Percentiles rank a stretch among this genome's conserved stretches.
Evolutionary conservation across 2,797 vertebrate species (phyloP).

Genomic region (Acropternis orthonyx): DNA sequence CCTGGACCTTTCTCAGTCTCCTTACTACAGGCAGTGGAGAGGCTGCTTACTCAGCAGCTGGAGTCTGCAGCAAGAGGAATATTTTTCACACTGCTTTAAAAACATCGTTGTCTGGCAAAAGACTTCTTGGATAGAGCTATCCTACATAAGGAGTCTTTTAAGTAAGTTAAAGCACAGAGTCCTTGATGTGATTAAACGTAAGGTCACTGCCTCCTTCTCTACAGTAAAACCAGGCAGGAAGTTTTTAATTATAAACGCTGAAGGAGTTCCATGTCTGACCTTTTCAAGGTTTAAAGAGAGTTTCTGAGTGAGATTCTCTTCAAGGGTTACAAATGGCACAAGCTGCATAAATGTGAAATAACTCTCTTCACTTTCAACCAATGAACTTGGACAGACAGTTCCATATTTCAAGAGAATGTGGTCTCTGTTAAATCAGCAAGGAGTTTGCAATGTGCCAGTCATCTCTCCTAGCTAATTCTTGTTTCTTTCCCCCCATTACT

Average conservation of each 20-base stretch:
- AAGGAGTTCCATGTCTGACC: not conserved
- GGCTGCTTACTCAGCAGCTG: conserved; percentile 65
- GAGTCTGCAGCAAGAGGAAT: not conserved
- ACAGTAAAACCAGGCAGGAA: conserved; percentile 37
- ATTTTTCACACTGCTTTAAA: not conserved
- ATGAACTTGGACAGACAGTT: not conserved
- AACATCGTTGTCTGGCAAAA: not conserved
- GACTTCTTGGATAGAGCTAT: conserved; percentile 16
- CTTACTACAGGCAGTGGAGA: conserved; percentile 24
- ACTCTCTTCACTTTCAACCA: conserved; percentile 26
- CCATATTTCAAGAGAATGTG: not conserved
- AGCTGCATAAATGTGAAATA: not conserved
- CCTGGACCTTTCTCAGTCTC: not conserved
- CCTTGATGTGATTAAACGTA: conserved; percentile 45
- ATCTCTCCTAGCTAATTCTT: not conserved
- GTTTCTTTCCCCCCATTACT: not conserved
- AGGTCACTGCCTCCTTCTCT: conserved; percentile 37
- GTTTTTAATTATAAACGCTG: conserved; percentile 48
- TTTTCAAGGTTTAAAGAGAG: conserved; percentile 15
- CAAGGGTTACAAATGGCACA: not conserved
- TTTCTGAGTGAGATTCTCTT: conserved; percentile 15
- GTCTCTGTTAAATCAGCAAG: not conserved
- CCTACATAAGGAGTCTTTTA: conserved; percentile 35
- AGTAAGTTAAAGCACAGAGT: conserved; percentile 1
- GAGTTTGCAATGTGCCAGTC: not conserved